Conservation (phyloP, 1,140 invertebrate species). For the Hyphantria cunea region DNA sequence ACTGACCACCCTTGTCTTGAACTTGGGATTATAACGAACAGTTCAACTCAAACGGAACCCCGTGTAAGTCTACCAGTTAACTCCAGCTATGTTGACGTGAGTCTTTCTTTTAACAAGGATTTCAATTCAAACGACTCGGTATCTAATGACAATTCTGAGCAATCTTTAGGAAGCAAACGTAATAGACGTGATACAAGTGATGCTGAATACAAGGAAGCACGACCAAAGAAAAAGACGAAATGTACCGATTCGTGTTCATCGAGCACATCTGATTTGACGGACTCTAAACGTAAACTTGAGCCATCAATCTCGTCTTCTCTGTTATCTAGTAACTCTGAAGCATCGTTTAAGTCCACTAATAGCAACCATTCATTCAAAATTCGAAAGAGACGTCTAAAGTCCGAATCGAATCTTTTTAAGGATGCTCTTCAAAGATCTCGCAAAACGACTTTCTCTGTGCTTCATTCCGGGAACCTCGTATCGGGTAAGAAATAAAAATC, state of each 20-base stretch:
- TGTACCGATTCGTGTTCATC: conserved; percentile 49
- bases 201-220: conserved; percentile 44
- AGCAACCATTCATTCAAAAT: conserved; percentile 68
- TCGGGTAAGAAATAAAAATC: too few relatives aligned
- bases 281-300: conserved; percentile 32
- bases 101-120: conserved; percentile 57
- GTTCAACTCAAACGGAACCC: conserved; percentile 59
- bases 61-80: conserved; percentile 36
- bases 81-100: conserved; percentile 46
- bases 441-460: conserved; percentile 43
- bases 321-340: conserved; percentile 63
- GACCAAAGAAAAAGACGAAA: conserved; percentile 64
- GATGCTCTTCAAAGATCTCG: conserved; percentile 58
- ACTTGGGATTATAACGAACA: conserved; percentile 41
- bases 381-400: conserved; percentile 62
- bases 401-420: conserved; percentile 64
- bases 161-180: conserved; percentile 51
- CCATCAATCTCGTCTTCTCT: conserved; percentile 41
- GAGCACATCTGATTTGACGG: conserved; percentile 51
- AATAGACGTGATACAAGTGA: conserved; percentile 51
- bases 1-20: conserved; percentile 44
- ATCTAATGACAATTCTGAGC: conserved; percentile 50
- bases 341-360: conserved; percentile 69
- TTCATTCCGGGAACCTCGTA: conserved; percentile 40
- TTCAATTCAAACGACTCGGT: conserved; percentile 48